These are phyloP conservation scores for Podabrus alpinus DNA, from an alignment of 2,888 invertebrate species.

Conservation along the genomic window DNA sequence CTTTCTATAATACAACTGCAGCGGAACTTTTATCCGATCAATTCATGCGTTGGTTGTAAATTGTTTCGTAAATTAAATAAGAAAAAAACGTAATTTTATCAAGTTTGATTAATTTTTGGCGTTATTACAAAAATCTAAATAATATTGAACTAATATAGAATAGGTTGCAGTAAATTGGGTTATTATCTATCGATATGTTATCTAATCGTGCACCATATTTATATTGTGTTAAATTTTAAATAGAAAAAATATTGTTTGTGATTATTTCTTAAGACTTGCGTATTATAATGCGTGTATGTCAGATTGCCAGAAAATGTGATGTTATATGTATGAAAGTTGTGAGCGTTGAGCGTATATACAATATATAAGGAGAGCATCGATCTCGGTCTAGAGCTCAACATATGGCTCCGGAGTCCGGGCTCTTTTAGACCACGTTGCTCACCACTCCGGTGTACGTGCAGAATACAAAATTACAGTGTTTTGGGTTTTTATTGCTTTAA, in stretches of 20 bases:
- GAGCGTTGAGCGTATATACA: conserved; percentile 2
- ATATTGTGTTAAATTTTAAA: background rate
- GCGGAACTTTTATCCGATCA: background rate
- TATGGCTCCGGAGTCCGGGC: conserved; percentile 23
- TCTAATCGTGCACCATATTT: background rate
- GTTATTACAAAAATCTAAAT: background rate
- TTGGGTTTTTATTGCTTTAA: conserved; percentile 18
- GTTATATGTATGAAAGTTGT: conserved; percentile 11
- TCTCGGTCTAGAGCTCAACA: conserved; percentile 22
- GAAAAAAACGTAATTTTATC: background rate
- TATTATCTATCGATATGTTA: background rate
- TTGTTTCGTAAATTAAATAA: background rate
- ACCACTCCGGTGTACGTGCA: conserved; percentile 20
- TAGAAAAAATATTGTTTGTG: background rate
- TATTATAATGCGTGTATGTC: background rate
- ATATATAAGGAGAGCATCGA: conserved; percentile 25
- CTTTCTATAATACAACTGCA: background rate
- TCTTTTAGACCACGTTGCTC: conserved; percentile 25
- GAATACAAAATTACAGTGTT: conserved; percentile 20
- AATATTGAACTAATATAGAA: background rate
- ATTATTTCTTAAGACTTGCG: background rate
- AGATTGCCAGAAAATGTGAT: background rate
- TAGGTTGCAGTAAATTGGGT: background rate
- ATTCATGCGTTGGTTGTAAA: background rate
- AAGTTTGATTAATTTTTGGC: background rate